Evolutionary conservation across 2,797 vertebrate genomes (phyloP), one percentile per base, ranked within the genome.

Genomic region (Thamnophis elegans): DNA sequence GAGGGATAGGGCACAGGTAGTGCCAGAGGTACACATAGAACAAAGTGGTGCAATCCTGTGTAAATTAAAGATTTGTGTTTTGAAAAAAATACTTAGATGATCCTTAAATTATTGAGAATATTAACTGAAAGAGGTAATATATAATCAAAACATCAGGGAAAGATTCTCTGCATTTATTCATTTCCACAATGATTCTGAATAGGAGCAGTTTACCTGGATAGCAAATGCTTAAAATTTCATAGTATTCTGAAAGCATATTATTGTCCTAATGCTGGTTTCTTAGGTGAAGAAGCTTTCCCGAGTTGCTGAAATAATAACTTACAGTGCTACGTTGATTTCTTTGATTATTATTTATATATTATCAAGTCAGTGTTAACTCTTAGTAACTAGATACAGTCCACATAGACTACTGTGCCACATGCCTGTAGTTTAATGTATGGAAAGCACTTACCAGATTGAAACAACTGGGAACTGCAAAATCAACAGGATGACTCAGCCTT

Each of bases 401-500:
- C 20, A 42, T 42, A 42, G 4, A 42, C 36, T 59, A 60, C 47
- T 59, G 54, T 26, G 58, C 87, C 0, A 8, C n/a, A 42, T 60
- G 87, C 90, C 68, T 25, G 13, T 36, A 54, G 68, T 85, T 88
- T n/a, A 89, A 85, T 62, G 51, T 54, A 89, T 47, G 86, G n/a
- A 58, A 91, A 88, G 68, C 14, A 42, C 53, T 62, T 65, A 62
- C 62, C 73, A 89, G 25, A 60, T 12, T 91, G 55, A 93, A 90
- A 91, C 56, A 65, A 47, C 51, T 85, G 68, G n/a, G 65, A 91
- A 36, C 68, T 85, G 55, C 58, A 89, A 53, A 47, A 89, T 60
- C 89, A 90, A 90, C 89, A 90, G 58, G 42, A 59, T 87, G 88
- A 89, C 25, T 92, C 85, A 62, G 47, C 56, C 42, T n/a, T 54